Percentiles rank a stretch among this genome's conserved stretches.
phyloP scores from a whole-genome alignment of 2,888 invertebrate species.

The Melinopterus prodromus region DNA sequence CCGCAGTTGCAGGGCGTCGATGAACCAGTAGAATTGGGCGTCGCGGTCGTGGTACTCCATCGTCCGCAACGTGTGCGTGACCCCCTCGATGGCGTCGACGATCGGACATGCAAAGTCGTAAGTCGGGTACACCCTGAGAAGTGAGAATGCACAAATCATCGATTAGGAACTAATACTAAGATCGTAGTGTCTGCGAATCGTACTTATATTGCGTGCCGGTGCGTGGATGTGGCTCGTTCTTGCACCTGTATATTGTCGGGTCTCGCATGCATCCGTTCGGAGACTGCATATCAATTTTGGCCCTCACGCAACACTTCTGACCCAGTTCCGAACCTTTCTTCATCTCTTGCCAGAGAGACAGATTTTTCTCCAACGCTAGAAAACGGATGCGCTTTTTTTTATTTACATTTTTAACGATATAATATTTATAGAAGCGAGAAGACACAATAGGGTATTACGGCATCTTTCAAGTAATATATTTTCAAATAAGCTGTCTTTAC shows the following conservation, averaged over 20 bases:
- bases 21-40: slow-evolving; percentile 97
- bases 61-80: slow-evolving; percentile 96
- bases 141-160: slow-evolving; percentile 7
- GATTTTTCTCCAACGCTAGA: slow-evolving; percentile 83
- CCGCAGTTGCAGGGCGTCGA: slow-evolving; percentile 84
- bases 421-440: no score
- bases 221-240: slow-evolving; percentile 91
- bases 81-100: slow-evolving; percentile 96
- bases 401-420: no score
- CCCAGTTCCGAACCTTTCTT: slow-evolving; percentile 81
- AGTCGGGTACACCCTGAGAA: slow-evolving; percentile 95
- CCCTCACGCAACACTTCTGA: slow-evolving; percentile 91
- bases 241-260: slow-evolving; percentile 98
- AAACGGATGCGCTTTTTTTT: slow-evolving; percentile 18
- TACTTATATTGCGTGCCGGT: slow-evolving; percentile 96
- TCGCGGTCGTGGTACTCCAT: slow-evolving; percentile 99
- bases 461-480: no score
- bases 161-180: no score
- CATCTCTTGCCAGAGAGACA: slow-evolving; percentile 96
- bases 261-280: slow-evolving; percentile 97
- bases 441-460: no score
- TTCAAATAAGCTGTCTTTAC: no score
- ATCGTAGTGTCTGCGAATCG: slow-evolving; percentile 44
- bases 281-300: slow-evolving; percentile 97
- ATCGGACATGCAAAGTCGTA: slow-evolving; percentile 99